These are phyloP conservation scores for Alethe diademata DNA, from an alignment of 2,113 vertebrate genomes.

Conservation along the genomic window DNA sequence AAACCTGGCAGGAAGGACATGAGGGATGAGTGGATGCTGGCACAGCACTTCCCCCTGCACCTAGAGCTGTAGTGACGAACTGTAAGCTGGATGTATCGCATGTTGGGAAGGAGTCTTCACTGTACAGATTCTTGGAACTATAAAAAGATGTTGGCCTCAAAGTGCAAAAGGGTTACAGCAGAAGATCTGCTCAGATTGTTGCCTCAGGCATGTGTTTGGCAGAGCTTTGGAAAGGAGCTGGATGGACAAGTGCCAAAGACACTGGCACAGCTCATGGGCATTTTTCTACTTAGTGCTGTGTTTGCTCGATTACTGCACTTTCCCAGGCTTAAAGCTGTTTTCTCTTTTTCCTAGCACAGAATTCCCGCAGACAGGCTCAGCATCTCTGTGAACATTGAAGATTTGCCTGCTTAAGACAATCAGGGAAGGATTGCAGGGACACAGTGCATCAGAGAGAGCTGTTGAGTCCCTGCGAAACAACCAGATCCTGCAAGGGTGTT, in stretches of 20 bases:
- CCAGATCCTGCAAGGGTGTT: neutral
- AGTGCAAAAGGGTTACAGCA: neutral
- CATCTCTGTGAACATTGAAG: neutral
- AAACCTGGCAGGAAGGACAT: neutral
- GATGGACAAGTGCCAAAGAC: neutral
- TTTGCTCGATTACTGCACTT: neutral
- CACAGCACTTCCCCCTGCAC: neutral
- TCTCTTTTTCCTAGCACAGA: neutral
- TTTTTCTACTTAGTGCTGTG: neutral
- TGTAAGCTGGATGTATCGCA: accelerated
- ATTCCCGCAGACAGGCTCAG: neutral
- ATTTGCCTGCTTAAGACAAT: neutral
- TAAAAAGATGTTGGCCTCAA: neutral
- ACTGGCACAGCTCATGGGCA: neutral
- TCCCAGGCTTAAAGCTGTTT: neutral
- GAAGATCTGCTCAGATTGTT: neutral
- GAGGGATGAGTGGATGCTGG: neutral
- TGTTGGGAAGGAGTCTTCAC: neutral
- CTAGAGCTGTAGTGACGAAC: neutral
- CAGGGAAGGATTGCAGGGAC: neutral
- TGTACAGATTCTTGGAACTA: neutral
- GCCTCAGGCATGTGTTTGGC: neutral
- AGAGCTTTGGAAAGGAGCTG: constrained; percentile 1
- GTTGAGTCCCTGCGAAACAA: neutral
- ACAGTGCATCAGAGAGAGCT: neutral